phyloP scores from a whole-genome alignment of 2,888 invertebrate genomes.

The Mythimna impura region DNA sequence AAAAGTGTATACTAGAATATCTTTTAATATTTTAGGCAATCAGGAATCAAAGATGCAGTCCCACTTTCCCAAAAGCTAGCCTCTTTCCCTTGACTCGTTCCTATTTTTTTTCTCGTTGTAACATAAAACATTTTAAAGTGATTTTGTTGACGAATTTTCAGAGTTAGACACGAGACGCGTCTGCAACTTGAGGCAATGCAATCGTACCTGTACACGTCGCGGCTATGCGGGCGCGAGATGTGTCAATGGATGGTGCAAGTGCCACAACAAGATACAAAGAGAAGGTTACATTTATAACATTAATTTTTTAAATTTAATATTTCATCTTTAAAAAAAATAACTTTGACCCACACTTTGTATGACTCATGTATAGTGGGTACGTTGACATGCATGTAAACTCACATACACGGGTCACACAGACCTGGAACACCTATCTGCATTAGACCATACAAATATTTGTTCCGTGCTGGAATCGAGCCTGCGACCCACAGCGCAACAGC shows the following conservation, averaged over 20 bases:
- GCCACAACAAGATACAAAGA: conserved; percentile 2
- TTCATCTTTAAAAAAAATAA: too few species aligned
- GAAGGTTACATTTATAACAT: neutral
- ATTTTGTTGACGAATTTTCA: neutral
- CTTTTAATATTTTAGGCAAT: neutral
- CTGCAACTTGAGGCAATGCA: neutral
- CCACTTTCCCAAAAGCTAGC: too few species aligned
- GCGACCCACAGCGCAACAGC: too few species aligned
- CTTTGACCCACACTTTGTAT: too few species aligned
- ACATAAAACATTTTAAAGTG: neutral
- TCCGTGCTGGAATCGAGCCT: too few species aligned
- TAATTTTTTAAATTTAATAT: neutral
- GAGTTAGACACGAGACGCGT: neutral
- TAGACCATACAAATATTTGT: too few species aligned
- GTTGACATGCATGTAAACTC: too few species aligned
- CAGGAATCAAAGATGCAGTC: neutral
- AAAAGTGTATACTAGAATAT: too few species aligned
- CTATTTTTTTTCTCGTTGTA: neutral
- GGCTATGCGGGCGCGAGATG: conserved; percentile 34
- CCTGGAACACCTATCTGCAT: too few species aligned
- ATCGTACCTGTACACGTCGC: neutral
- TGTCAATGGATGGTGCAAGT: conserved; percentile 24
- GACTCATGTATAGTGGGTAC: too few species aligned
- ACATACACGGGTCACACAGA: too few species aligned
- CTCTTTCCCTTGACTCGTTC: neutral